Evolutionary conservation across 2,113 vertebrate genomes (phyloP).

Genomic region (Gasterosteus aculeatus): DNA sequence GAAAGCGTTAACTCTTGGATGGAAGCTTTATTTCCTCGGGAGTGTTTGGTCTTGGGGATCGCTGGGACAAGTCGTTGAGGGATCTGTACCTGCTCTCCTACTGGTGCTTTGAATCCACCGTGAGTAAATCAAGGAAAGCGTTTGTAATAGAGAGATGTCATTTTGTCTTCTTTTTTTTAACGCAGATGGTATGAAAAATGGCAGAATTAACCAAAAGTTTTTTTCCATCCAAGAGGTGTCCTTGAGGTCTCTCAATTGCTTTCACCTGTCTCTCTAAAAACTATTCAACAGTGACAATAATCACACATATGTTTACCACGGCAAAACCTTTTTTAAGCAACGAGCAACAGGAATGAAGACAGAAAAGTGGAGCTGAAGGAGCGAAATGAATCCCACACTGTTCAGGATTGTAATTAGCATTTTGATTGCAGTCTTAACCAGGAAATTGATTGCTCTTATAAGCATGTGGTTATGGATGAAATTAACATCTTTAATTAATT

Average conservation of each 20-base stretch:
- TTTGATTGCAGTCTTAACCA: constrained; percentile 59
- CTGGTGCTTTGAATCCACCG: constrained; percentile 1
- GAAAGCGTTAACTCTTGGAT: too few relatives aligned
- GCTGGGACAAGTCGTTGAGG: too few relatives aligned
- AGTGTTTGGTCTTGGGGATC: too few relatives aligned
- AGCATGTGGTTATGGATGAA: constrained; percentile 43
- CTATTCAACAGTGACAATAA: constrained; percentile 16
- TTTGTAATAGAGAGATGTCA: background rate
- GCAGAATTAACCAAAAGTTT: background rate
- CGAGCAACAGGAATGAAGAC: background rate
- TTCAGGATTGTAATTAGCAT: constrained; percentile 61
- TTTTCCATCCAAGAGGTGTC: background rate
- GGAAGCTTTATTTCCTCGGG: constrained; percentile 17
- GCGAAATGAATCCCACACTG: constrained; percentile 34
- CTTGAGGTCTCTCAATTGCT: constrained; percentile 18
- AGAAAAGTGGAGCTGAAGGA: constrained; percentile 12
- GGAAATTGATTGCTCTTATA: constrained; percentile 57
- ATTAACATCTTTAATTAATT: constrained; percentile 65
- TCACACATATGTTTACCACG: background rate
- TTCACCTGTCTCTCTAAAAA: background rate
- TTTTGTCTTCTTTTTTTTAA: background rate
- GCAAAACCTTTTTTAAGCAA: constrained; percentile 2
- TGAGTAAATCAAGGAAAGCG: background rate
- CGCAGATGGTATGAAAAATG: background rate
- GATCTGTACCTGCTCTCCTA: constrained; percentile 10